Conservation (phyloP, 2,888 invertebrate genomes). For the Lasioglossum oenotherae region DNA sequence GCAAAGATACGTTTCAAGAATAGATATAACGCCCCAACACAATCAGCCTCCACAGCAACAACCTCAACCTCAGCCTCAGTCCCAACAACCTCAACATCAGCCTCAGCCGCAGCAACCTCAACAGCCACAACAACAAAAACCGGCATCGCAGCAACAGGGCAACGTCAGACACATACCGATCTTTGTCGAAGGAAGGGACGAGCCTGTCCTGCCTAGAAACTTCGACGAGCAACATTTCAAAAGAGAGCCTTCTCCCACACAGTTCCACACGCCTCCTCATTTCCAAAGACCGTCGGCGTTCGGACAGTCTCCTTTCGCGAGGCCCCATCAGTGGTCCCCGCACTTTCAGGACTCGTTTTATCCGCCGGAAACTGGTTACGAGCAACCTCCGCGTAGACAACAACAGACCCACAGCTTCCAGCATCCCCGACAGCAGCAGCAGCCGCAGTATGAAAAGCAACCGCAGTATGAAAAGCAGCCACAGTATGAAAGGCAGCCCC, state of each 20-base stretch:
- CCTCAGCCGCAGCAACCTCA: slow-evolving; percentile 56
- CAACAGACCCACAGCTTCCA: slow-evolving; percentile 78
- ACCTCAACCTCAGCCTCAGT: not conserved
- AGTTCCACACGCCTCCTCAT: slow-evolving; percentile 61
- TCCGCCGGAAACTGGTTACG: slow-evolving; percentile 84
- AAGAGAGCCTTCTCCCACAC: slow-evolving; percentile 59
- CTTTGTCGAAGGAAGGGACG: slow-evolving; percentile 93
- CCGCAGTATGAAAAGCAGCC: slow-evolving; percentile 33
- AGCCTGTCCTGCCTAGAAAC: slow-evolving; percentile 90
- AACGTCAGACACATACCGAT: slow-evolving; percentile 94
- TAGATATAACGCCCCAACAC: not conserved
- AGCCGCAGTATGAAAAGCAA: slow-evolving; percentile 17
- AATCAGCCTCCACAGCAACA: not conserved
- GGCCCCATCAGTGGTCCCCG: slow-evolving; percentile 82
- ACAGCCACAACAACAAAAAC: slow-evolving; percentile 51
- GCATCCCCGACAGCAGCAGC: slow-evolving; percentile 67
- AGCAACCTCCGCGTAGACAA: slow-evolving; percentile 73
- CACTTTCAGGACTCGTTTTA: slow-evolving; percentile 85
- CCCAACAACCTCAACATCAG: slow-evolving; percentile 30
- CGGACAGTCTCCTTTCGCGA: slow-evolving; percentile 85
- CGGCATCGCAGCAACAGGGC: slow-evolving; percentile 75
- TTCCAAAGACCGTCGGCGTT: slow-evolving; percentile 83
- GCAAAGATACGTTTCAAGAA: not conserved
- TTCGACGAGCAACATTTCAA: slow-evolving; percentile 81
- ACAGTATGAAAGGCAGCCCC: slow-evolving; percentile 20